Evolutionary conservation across 2,888 invertebrate genomes (phyloP), one percentile per base, ranked within the genome.

Genomic region (Junonia oenone): DNA sequence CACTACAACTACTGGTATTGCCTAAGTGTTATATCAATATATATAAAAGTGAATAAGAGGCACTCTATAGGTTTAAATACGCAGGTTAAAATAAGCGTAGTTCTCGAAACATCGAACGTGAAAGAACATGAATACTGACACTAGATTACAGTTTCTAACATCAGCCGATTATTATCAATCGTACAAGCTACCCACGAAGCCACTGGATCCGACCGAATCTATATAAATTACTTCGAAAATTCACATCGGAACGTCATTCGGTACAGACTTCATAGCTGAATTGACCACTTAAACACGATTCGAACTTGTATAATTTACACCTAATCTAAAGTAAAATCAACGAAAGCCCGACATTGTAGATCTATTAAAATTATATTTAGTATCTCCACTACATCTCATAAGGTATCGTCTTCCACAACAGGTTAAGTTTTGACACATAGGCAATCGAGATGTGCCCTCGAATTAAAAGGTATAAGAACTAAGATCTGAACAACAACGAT

Each of bases 21-120:
- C 76, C 85, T 88, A 80, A 81, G 81, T 83, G 87, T 78, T 75
- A 72, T 88, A 88, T 85, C 86, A 88, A 86, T 88, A 86, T 85
- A 85, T 90, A 90, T 89, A 90, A 90, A 90, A 88, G 90, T 90
- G 90, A 89, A 89, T 82, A 89, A 90, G 87, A 91, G 90, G 90
- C 90, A 91, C 90, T 90, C 85, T 90, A 89, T 88, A 90, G 88
- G 90, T 90, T 86, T 79, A 81, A 67, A 81, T 85, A 86, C 87
- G 87, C 89, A 87, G 87, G 83, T 87, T 78, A 76, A 83, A 82
- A 76, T 83, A 90, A 88, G 89, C 89, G 84, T 89, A 88, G 81
- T 87, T 75, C 75, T 76, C 81, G 78, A 87, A 85, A 86, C 81
- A 79, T 79, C 73, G 75, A 85, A 82, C 74, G 71, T 78, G 78